Percentiles rank a stretch among this genome's conserved stretches.
Evolutionary conservation across 2,888 invertebrate species (phyloP).

Genomic region (Helobdella robusta): DNA sequence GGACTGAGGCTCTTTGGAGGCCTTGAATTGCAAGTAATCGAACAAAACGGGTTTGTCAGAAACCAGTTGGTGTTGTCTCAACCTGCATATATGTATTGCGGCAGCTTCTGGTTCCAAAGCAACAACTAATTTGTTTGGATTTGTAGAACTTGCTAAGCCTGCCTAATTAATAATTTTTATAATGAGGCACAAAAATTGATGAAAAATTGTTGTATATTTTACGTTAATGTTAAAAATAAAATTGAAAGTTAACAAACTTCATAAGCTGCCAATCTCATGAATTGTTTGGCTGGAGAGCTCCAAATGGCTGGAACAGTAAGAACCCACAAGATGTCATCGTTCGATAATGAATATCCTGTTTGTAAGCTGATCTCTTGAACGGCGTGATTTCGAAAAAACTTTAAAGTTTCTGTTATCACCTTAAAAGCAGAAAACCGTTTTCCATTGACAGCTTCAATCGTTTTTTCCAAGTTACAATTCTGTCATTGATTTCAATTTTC

Average conservation of each 20-base stretch:
- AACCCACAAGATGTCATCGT: constrained; percentile 55
- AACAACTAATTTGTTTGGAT: constrained; percentile 53
- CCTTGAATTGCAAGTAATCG: constrained; percentile 5
- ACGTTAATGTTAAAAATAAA: no score
- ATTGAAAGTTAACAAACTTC: no score
- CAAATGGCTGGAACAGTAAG: constrained; percentile 56
- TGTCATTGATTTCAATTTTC: constrained; percentile 35
- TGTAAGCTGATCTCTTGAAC: constrained; percentile 53
- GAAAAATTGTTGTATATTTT: not conserved
- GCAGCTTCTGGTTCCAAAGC: constrained; percentile 57
- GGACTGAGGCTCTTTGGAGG: constrained; percentile 1
- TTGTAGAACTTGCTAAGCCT: constrained; percentile 50
- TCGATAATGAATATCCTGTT: constrained; percentile 48
- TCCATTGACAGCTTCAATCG: constrained; percentile 52
- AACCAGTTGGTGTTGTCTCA: constrained; percentile 50
- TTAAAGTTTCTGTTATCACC: constrained; percentile 52
- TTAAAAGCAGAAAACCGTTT: constrained; percentile 50
- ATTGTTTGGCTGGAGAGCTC: constrained; percentile 55
- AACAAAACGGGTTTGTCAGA: constrained; percentile 25
- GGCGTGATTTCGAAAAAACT: constrained; percentile 54
- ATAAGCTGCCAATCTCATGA: constrained; percentile 55
- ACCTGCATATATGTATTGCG: constrained; percentile 54
- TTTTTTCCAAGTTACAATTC: constrained; percentile 51
- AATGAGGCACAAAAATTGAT: not conserved
- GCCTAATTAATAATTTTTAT: constrained; percentile 45